phyloP scores from a whole-genome alignment of 2,113 vertebrate genomes.

The Otocyon megalotis region DNA sequence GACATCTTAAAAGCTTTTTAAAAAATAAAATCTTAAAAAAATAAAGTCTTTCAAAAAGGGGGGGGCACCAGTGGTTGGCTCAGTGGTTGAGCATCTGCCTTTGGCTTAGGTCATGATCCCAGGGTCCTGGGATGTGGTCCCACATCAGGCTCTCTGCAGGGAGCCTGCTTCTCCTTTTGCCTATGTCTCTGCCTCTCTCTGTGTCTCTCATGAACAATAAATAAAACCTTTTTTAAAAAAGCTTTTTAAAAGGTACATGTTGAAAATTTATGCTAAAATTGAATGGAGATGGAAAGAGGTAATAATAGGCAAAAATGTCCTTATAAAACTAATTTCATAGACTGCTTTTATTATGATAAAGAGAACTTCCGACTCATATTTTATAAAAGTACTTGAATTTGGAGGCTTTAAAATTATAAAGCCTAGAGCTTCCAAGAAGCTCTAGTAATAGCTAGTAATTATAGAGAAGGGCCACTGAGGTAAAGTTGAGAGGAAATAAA shows the following conservation, averaged over 20 bases:
- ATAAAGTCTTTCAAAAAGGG: too few species aligned
- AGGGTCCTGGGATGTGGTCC: too few species aligned
- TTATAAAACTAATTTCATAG: constrained; percentile 51
- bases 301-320: neutral
- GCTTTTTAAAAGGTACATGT: neutral
- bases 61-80: too few species aligned
- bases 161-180: too few species aligned
- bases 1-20: neutral
- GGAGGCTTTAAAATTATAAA: constrained; percentile 40
- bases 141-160: too few species aligned
- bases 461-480: neutral
- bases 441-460: constrained; percentile 11
- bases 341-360: constrained; percentile 27
- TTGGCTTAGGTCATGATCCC: too few species aligned
- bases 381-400: neutral
- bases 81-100: too few species aligned
- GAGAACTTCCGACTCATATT: neutral
- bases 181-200: too few species aligned
- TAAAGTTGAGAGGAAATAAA: constrained; percentile 37
- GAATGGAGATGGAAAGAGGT: neutral
- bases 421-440: neutral
- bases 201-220: too few species aligned
- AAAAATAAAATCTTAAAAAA: neutral
- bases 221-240: neutral
- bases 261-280: constrained; percentile 35